Evolutionary conservation across 2,888 invertebrate genomes (phyloP).

Genomic region (Scaptodrosophila latifasciaeformis): DNA sequence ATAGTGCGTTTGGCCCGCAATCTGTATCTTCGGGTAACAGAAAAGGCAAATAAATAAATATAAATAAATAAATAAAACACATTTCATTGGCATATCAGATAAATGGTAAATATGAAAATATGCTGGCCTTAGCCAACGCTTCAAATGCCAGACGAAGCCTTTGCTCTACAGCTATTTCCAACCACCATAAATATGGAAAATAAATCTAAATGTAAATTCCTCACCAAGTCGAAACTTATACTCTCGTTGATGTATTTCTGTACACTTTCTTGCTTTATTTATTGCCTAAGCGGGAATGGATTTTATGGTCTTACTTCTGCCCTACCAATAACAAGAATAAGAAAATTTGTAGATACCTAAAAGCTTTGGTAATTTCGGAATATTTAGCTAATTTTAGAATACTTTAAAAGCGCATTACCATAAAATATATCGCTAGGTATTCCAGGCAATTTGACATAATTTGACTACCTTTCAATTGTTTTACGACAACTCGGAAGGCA

Average conservation of each 20-base stretch:
- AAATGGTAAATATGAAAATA: too few species aligned
- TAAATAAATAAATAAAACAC: neutral
- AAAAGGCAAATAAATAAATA: slow-evolving; percentile 1
- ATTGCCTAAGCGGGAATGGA: neutral
- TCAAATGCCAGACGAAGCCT: too few species aligned
- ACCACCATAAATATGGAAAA: slow-evolving; percentile 36
- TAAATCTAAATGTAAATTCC: slow-evolving; percentile 48
- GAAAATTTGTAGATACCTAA: too few species aligned
- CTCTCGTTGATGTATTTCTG: neutral
- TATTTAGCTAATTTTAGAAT: too few species aligned
- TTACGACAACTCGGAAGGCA: too few species aligned
- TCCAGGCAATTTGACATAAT: slow-evolving; percentile 3
- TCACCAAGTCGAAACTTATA: neutral
- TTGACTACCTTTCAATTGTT: neutral
- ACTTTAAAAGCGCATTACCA: too few species aligned
- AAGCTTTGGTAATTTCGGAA: too few species aligned
- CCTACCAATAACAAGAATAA: too few species aligned
- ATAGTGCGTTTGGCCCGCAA: slow-evolving; percentile 32
- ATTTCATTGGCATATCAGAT: slow-evolving; percentile 33
- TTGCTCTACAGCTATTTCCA: too few species aligned
- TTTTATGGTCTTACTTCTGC: too few species aligned
- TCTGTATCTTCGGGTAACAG: slow-evolving; percentile 38
- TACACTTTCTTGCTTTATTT: neutral
- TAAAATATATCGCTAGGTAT: too few species aligned
- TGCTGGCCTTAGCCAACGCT: slow-evolving; percentile 28